Conservation (phyloP, 2,113 vertebrate species). For the Galemys pyrenaicus region DNA sequence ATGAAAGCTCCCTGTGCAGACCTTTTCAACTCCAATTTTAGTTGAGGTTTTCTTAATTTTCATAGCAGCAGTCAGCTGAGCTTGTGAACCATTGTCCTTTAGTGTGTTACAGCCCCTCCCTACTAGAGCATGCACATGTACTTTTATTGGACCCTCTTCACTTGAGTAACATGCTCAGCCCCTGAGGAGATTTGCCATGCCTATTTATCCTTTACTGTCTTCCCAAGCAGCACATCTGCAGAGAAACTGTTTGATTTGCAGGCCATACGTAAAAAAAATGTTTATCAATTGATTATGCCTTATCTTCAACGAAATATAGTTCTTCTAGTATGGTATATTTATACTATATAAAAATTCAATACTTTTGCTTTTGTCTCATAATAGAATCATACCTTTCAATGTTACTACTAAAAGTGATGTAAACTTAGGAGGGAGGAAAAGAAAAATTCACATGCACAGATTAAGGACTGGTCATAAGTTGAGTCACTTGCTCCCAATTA, state of each 20-base stretch:
- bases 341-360: background rate
- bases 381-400: background rate
- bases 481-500: background rate
- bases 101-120: background rate
- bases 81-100: background rate
- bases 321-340: background rate
- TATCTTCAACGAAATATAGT: slow-evolving; percentile 10
- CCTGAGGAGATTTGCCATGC: background rate
- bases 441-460: background rate
- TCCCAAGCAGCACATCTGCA: background rate
- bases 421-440: background rate
- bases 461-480: background rate
- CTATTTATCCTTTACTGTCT: background rate
- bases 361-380: slow-evolving; percentile 38
- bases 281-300: background rate
- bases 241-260: background rate
- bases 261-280: background rate
- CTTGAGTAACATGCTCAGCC: background rate
- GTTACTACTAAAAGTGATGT: background rate
- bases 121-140: rapidly evolving
- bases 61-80: background rate
- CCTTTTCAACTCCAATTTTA: background rate
- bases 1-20: background rate
- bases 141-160: background rate
- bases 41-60: background rate